These are phyloP conservation scores for Drosophila ananassae DNA, from an alignment of 1,140 invertebrate genomes.

Conservation along the genomic window DNA sequence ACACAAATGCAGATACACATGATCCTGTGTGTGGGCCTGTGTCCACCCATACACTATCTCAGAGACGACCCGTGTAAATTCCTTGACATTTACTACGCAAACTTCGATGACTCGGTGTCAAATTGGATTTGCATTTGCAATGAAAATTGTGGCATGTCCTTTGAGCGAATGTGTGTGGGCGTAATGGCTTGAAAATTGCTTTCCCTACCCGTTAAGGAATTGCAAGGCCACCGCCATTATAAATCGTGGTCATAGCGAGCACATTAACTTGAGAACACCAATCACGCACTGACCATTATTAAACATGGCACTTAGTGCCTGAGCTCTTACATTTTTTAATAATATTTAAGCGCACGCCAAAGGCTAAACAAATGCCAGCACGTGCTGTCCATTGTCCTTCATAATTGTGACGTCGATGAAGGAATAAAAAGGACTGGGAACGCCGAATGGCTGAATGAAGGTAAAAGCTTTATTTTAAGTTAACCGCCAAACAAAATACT, in stretches of 20 bases:
- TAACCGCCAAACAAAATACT: conserved; percentile 7
- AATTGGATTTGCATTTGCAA: conserved; percentile 74
- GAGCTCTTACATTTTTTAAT: conserved; percentile 48
- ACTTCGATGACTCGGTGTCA: conserved; percentile 70
- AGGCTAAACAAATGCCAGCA: conserved; percentile 44
- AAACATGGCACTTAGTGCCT: conserved; percentile 5
- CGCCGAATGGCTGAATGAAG: conserved; percentile 7
- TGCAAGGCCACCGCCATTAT: conserved; percentile 49
- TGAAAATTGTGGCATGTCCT: conserved; percentile 28
- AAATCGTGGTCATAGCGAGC: conserved; percentile 33
- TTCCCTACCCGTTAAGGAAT: neutral
- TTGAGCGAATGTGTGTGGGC: conserved; percentile 15
- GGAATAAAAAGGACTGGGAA: conserved; percentile 10
- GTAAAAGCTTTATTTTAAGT: conserved; percentile 32
- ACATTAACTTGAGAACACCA: conserved; percentile 27
- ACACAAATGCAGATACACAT: neutral
- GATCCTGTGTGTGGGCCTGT: neutral
- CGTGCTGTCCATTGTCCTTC: conserved; percentile 50
- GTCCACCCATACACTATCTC: conserved; percentile 35
- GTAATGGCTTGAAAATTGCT: conserved; percentile 1
- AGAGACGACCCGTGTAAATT: conserved; percentile 71
- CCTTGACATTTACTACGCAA: conserved; percentile 80
- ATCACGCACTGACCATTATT: conserved; percentile 68
- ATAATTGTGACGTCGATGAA: conserved; percentile 23
- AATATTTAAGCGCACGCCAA: conserved; percentile 44